Base-by-base conservation (phyloP, 1,140 invertebrate genomes). In the Hypothenemus hampei region DNA sequence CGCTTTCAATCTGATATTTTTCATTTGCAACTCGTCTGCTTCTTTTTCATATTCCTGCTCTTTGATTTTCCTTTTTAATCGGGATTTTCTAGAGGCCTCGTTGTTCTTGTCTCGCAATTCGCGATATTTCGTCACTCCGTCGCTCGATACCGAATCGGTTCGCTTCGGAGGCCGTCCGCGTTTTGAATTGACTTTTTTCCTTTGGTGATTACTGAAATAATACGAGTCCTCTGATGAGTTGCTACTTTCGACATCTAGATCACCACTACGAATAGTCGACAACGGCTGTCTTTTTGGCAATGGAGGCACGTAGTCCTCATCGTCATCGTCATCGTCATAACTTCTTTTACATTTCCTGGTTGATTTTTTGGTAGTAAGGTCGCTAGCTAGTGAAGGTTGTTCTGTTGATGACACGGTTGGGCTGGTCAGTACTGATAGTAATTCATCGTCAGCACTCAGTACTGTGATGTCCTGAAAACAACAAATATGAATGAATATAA, bases 71-170 rank as follows among this genome's bases (percentile, higher is more conserved):
- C 85, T 79, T 51, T 85, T 86, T 71, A 81, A 79, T 50, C 85
- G 72, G 0, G 84, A 86, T 59, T 79, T 77, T 62, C 84, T 76
- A 10, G 85, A 87, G 5, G 85, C 84, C 68, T 86, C 84, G 65
- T 88, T 88, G 67, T 88, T 88, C 61, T 84, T 84, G 56, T 85
- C 81, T 11, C 85, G 72, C 11, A 83, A 73, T 62, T 85, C 81
- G 16, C 81, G 73, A 61, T 86, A 86, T 54, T 73, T 79, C 8
- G 59, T 60, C 22, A 58, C 62, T 49, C 68, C 65, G 41, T 70
- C 70, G 3, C 69, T 70, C 19, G 65, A 47, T 56, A 65, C 56
- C 11, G 67, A 65, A 23, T 60, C 40, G 3, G 40, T 51, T 10
- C 61, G 43, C 44, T 67, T 70, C 18, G 69, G 61, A n/a, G 68